Evolutionary conservation across 2,888 invertebrate genomes (phyloP), one percentile per base, ranked within the genome.

Genomic region (Tetragonisca angustula): DNA sequence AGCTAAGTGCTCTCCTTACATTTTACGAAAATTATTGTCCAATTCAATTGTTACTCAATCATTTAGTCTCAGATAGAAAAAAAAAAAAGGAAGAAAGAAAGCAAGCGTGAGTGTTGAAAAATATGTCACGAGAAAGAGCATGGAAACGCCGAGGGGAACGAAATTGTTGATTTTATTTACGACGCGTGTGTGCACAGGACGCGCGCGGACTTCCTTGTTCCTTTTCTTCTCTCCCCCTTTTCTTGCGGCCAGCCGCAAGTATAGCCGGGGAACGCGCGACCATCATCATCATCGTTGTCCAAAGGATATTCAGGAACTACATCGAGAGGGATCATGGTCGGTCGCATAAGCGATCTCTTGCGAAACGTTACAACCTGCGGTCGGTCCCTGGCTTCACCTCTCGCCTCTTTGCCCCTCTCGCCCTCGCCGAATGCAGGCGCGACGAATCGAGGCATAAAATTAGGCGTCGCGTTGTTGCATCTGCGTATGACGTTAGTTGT

Each of bases 331-430:
- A 87, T 88, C 90, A 81, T 86, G 87, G 84, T 76, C 80, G 84
- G 81, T 81, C 86, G 86, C 85, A 87, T 87, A 87, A 87, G 83
- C 89, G 88, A 91, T 91, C 89, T 87, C 88, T 88, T 85, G 92
- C 89, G 91, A 92, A 91, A 90, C 78, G 87, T 92, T 91, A 91
- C 76, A 91, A 84, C 86, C 86, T 92, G 93, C 87, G 93, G 92
- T 92, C 82, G 84, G 54, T 69, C 67, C 83, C 75, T 75, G 78
- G 59, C 75, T 73, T 56, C 77, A 80, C 69, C 68, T 76, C n/a
- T 13, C 49, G 59, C 79, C 21, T 50, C 54, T 2, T 43, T 9
- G 9, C 80, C 62, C 71, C 64, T 69, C 74, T 81, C 73, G 72
- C 68, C 74, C 76, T 73, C 24, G 67, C 75, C 81, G 59, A 32